A percentile compares a stretch with the other conserved stretches of the same genome.
Evolutionary conservation across 1,140 invertebrate genomes (phyloP).

Genomic region (Tribolium madens): DNA sequence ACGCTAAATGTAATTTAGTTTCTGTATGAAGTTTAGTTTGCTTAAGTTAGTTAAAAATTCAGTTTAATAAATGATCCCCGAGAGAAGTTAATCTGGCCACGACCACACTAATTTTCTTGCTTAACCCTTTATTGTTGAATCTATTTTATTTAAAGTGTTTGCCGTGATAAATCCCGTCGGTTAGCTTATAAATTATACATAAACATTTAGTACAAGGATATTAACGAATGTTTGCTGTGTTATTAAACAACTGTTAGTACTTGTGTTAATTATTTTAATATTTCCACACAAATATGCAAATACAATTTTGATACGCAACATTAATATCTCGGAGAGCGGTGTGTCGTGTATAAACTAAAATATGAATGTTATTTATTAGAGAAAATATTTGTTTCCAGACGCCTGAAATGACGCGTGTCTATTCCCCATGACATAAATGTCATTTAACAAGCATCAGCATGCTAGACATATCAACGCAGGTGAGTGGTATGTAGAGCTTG

Average conservation of each 20-base stretch:
- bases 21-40: not conserved
- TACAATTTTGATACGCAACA: not conserved
- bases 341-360: not conserved
- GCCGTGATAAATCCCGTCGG: slow-evolving; percentile 17
- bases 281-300: slow-evolving; percentile 17
- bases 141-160: slow-evolving; percentile 9
- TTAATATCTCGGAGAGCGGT: not conserved
- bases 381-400: slow-evolving; percentile 39
- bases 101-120: slow-evolving; percentile 35
- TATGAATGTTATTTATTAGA: slow-evolving; percentile 27
- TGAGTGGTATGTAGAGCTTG: slow-evolving; percentile 45
- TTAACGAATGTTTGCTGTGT: slow-evolving; percentile 10
- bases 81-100: slow-evolving; percentile 5
- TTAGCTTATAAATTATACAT: slow-evolving; percentile 24
- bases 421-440: slow-evolving; percentile 29
- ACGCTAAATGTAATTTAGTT: not conserved
- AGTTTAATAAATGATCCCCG: slow-evolving; percentile 17
- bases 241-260: slow-evolving; percentile 2
- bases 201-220: not conserved
- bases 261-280: slow-evolving; percentile 16
- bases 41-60: not conserved
- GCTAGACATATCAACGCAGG: slow-evolving; percentile 45
- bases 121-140: slow-evolving; percentile 25
- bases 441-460: slow-evolving; percentile 46
- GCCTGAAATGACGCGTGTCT: slow-evolving; percentile 38